Evolutionary conservation across 1,140 invertebrate species (phyloP).

Genomic region (Mycetomoellerius zeteki): DNA sequence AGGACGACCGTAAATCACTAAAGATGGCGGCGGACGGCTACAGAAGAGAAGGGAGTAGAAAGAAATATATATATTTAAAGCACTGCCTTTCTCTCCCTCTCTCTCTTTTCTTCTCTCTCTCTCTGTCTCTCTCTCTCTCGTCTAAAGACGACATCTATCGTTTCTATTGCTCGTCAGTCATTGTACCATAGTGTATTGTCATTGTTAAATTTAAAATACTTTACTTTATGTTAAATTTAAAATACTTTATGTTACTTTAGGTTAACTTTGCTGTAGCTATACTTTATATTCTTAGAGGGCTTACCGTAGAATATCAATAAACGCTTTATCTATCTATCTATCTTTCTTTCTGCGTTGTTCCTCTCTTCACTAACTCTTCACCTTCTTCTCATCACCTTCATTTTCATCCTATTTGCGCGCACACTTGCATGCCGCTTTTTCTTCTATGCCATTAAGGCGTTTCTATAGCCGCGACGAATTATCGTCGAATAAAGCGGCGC

Average conservation of each 20-base stretch:
- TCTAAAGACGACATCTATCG: too few species aligned
- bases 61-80: constrained; percentile 63
- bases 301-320: too few species aligned
- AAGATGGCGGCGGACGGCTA: constrained; percentile 23
- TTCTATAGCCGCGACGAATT: constrained; percentile 78
- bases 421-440: constrained; percentile 4
- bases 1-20: constrained; percentile 68
- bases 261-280: too few species aligned
- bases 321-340: not conserved
- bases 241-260: too few species aligned
- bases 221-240: too few species aligned
- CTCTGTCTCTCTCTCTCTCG: not conserved
- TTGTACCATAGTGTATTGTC: too few species aligned
- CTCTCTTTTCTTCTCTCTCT: not conserved
- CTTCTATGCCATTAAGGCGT: constrained; percentile 77
- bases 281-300: too few species aligned
- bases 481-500: constrained; percentile 75
- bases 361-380: not conserved
- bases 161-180: too few species aligned
- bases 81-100: not conserved
- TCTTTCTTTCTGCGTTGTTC: constrained; percentile 19
- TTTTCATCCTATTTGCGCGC: not conserved
- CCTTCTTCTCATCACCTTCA: constrained; percentile 19
- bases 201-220: too few species aligned
- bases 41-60: not conserved